A percentile compares a stretch with the other conserved stretches of the same genome.
Conservation (phyloP, 1,140 invertebrate species). For the Stegodyphus dumicola region DNA sequence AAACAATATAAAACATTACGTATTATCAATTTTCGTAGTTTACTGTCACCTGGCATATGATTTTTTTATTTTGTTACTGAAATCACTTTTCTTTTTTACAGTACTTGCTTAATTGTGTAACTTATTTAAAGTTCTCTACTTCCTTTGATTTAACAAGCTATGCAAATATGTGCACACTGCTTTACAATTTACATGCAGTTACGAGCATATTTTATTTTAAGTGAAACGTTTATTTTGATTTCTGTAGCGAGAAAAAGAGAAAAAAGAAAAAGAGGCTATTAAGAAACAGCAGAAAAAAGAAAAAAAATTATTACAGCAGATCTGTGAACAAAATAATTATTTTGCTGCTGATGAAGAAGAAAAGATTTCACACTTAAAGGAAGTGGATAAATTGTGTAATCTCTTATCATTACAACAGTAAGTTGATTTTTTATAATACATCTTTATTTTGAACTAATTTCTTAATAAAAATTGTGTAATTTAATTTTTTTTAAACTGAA, state of each 20-base stretch:
- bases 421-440: neutral
- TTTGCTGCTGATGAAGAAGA: constrained; percentile 81
- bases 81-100: too few relatives aligned
- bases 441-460: neutral
- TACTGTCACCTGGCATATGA: too few relatives aligned
- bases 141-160: neutral
- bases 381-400: constrained; percentile 90
- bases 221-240: neutral
- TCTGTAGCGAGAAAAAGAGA: constrained; percentile 76
- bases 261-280: constrained; percentile 86
- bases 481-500: too few relatives aligned
- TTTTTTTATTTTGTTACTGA: too few relatives aligned
- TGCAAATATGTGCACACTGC: neutral
- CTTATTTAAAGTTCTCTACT: neutral
- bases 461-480: too few relatives aligned
- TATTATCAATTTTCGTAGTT: too few relatives aligned
- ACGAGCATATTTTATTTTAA: neutral
- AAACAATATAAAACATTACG: too few relatives aligned
- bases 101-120: too few relatives aligned
- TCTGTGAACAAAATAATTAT: constrained; percentile 84
- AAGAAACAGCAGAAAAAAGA: constrained; percentile 88
- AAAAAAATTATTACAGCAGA: constrained; percentile 84
- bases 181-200: too few relatives aligned
- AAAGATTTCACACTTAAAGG: constrained; percentile 84
- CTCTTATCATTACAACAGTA: constrained; percentile 68